A percentile compares a stretch with the other conserved stretches of the same genome.
phyloP scores from a whole-genome alignment of 1,140 invertebrate genomes.

The Drosophila mauritiana region DNA sequence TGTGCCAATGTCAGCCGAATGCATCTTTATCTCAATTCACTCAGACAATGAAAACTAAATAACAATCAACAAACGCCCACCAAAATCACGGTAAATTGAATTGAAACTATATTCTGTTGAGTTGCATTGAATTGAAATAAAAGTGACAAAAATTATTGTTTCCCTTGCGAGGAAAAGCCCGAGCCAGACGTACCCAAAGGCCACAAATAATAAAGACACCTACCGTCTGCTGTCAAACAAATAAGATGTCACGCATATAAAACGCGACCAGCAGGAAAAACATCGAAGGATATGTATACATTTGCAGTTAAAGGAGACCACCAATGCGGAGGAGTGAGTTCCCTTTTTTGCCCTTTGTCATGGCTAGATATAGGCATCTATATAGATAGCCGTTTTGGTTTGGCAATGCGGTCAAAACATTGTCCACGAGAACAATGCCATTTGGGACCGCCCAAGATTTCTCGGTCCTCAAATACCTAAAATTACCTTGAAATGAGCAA shows the following conservation, averaged over 20 bases:
- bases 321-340: conserved; percentile 24
- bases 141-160: conserved; percentile 23
- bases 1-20: conserved; percentile 50
- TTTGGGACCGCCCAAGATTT: conserved; percentile 61
- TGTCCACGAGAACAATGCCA: conserved; percentile 72
- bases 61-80: conserved; percentile 72
- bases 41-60: conserved; percentile 57
- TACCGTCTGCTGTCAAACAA: conserved; percentile 12
- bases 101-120: conserved; percentile 44
- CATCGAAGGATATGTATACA: not conserved
- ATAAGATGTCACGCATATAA: conserved; percentile 76
- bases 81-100: conserved; percentile 47
- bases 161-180: conserved; percentile 24
- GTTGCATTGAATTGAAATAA: conserved; percentile 18
- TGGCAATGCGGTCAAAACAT: conserved; percentile 82
- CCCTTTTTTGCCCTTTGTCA: conserved; percentile 25
- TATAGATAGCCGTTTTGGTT: conserved; percentile 60
- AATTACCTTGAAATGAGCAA: conserved; percentile 81
- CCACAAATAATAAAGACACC: conserved; percentile 63
- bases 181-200: not conserved
- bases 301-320: conserved; percentile 39
- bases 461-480: conserved; percentile 7
- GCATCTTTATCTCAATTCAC: conserved; percentile 58
- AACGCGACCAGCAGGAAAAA: conserved; percentile 56
- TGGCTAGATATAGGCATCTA: conserved; percentile 8